These are phyloP conservation scores for Liasis olivaceus DNA, from an alignment of 2,797 vertebrate species.

Conservation along the genomic window DNA sequence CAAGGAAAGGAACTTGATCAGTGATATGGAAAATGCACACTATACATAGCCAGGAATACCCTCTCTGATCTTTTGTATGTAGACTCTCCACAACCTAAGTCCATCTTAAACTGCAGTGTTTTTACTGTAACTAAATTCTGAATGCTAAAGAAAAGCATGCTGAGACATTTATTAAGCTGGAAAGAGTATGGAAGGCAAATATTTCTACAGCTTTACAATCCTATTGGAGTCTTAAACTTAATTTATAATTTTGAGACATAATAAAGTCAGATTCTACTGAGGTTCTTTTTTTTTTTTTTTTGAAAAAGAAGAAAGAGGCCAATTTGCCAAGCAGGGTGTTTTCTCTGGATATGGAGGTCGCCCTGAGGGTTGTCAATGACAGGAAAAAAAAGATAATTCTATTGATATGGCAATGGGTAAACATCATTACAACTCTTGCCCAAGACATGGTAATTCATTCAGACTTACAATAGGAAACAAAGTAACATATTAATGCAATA, in stretches of 20 bases:
- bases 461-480: neutral
- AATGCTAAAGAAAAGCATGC: neutral
- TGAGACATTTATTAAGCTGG: slow-evolving; percentile 30
- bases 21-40: neutral
- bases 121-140: neutral
- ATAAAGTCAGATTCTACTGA: neutral
- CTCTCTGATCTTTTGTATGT: neutral
- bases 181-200: slow-evolving; percentile 23
- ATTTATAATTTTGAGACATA: slow-evolving; percentile 24
- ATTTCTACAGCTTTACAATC: slow-evolving; percentile 30
- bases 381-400: neutral
- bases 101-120: neutral
- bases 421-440: neutral
- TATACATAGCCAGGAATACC: neutral
- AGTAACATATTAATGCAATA: too few relatives aligned
- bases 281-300: neutral
- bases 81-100: neutral
- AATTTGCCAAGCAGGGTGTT: neutral
- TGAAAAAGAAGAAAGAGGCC: neutral
- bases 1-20: neutral
- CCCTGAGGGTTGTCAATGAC: neutral
- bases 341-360: neutral
- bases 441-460: neutral
- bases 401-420: neutral
- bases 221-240: slow-evolving; percentile 23